Evolutionary conservation across 1,140 invertebrate species (phyloP), one percentile per base, ranked within the genome.

Genomic region (Mamestra configurata): DNA sequence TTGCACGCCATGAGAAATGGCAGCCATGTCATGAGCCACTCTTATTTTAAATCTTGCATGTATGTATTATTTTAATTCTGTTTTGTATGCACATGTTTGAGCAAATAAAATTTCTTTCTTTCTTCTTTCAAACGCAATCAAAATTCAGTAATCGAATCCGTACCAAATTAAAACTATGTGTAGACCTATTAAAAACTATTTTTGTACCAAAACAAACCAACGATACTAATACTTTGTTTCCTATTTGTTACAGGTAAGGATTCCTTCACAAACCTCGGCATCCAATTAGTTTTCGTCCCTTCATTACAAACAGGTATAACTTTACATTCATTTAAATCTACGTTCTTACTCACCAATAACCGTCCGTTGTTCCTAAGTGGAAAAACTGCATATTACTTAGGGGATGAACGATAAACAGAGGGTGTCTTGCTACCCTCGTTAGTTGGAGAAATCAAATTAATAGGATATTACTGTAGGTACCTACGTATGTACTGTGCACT

Each of bases 221-320:
- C 27, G 15, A 20, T 64, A 68, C 43, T 70, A 70, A 70, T 68
- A n/a, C 37, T 31, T 76, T 46, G 22, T 75, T 40, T 75, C 57
- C 35, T 35, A 37, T 75, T 59, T 75, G 51, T 75, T 75, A n/a
- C 71, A 75, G 71, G 71, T 75, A 75, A 75, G 71, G n/a, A 75
- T 59, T 75, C 35, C 61, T 18, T 35, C 27, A 37, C 35, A 66
- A 40, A 35, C 8, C 61, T 40, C 35, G 2, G 59, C 31, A 66
- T 20, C 61, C 18, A 66, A 66, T 66, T 66, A 66, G 15, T 40
- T 4, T 11, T 3, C 22, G 18, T 20, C 35, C 61, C 35, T 66
- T 66, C 61, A 66, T 66, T 66, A 66, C 3, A 6, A 40, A 40
- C 18, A 40, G 61, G 61, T 66, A 66, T 66, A 31, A 66, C 35